Base-by-base conservation (phyloP, 2,113 vertebrate genomes). In the Cochlearius cochlearius region DNA sequence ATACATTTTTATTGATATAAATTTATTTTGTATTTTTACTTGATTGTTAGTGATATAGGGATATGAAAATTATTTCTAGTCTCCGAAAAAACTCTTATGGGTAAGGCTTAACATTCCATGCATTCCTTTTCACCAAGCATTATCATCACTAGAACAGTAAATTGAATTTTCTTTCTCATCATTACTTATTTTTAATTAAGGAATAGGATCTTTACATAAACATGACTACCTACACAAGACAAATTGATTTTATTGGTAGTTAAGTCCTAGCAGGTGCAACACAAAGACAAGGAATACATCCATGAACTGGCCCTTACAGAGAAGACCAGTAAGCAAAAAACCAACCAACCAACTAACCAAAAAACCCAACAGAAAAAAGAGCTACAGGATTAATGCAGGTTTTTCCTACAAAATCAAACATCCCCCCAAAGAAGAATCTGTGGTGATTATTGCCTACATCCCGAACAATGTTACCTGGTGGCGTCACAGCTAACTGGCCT, bases 11-110 rank as follows among this genome's bases (percentile, higher is more conserved):
- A 74, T 64, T 62, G 32, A 80, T 94, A 94, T 85, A 58, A 60
- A 88, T 92, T 92, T 92, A 82, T 58, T 96, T 26, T 85, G 55
- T 15, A 73, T 63, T 95, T 88, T 95, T 94, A 60, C 72, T 90
- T 94, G 72, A 69, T 76, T 76, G 5, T 21, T 39, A 81, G 41
- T 45, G 8, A 73, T 88, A 90, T 49, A 91, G 16, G 86, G 39
- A 77, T 79, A 45, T 53, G 55, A 18, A 94, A 97, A 95, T 92
- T 55, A 67, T 76, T 75, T 90, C 58, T 79, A 86, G 43, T 75
- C 86, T 95, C 86, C 67, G 73, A 92, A 91, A 43, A 93, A 92
- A 69, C 49, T 91, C 3, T 86, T 86, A 93, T 81, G 62, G 52
- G 26, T 94, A 93, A 96, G 45, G 27, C 12, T 90, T 58, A 63